Percentiles rank a stretch among this genome's conserved stretches.
These are phyloP conservation scores for Coregonus suidteri DNA, from an alignment of 2,797 vertebrate genomes.

Conservation along the genomic window DNA sequence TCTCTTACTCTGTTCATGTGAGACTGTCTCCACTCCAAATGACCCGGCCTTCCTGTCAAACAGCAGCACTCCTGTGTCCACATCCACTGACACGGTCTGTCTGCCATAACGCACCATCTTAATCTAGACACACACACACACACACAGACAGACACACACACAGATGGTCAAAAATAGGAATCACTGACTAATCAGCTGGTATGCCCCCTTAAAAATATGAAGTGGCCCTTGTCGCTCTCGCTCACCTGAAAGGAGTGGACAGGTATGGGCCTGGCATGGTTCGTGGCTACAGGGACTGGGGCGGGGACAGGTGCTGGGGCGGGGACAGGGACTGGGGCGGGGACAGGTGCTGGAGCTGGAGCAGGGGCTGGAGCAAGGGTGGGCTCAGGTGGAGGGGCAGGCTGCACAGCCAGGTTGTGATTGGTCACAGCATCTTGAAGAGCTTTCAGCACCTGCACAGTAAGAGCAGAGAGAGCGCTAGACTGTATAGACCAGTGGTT, in stretches of 20 bases:
- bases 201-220: neutral
- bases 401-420: conserved; percentile 78
- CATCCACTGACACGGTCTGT: conserved; percentile 77
- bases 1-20: conserved; percentile 75
- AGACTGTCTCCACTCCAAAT: conserved; percentile 72
- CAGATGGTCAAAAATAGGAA: neutral
- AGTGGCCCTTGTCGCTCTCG: neutral
- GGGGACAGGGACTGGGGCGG: neutral
- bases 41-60: conserved; percentile 76
- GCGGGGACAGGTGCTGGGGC: neutral
- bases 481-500: neutral
- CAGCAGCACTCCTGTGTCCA: conserved; percentile 73
- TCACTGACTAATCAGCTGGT: neutral
- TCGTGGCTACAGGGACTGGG: conserved; percentile 48
- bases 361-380: conserved; percentile 13
- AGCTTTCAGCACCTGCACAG: conserved; percentile 75
- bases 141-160: neutral
- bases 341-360: neutral
- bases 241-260: conserved; percentile 79
- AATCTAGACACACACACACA: conserved; percentile 63
- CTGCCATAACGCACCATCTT: conserved; percentile 78
- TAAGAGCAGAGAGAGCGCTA: conserved; percentile 15
- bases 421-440: conserved; percentile 79
- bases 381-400: conserved; percentile 61
- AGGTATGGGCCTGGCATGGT: conserved; percentile 56